Conservation (phyloP, 2,797 vertebrate species). For the Mionectes olivaceus region DNA sequence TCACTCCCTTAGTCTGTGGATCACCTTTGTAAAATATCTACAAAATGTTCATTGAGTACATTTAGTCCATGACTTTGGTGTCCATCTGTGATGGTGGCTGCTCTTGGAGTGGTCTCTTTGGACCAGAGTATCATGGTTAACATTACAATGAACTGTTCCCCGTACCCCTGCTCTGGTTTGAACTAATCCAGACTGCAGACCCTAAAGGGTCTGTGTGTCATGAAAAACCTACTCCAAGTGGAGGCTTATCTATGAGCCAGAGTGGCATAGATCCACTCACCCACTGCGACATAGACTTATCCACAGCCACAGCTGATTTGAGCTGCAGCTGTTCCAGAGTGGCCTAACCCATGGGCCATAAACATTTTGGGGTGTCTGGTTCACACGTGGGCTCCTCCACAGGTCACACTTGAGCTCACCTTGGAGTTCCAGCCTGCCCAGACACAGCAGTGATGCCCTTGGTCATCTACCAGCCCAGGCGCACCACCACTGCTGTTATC, state of each 20-base stretch:
- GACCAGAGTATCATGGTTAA: not conserved
- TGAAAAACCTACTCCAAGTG: not conserved
- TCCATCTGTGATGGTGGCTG: not conserved
- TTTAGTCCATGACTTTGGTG: too few species aligned
- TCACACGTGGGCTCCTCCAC: not conserved
- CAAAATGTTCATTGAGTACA: not conserved
- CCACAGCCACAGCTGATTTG: too few species aligned
- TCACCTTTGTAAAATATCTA: not conserved
- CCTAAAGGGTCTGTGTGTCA: not conserved
- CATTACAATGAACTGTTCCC: not conserved
- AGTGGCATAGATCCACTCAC: too few species aligned
- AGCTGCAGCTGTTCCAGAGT: not conserved
- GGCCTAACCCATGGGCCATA: too few species aligned
- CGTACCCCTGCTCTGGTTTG: not conserved
- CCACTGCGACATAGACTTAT: too few species aligned
- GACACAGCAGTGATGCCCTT: not conserved
- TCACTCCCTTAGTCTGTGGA: not conserved
- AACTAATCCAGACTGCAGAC: not conserved
- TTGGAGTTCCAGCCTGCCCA: not conserved
- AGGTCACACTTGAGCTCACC: accelerated
- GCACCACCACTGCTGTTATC: too few species aligned
- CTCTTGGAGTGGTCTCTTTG: not conserved
- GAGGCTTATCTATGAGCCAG: not conserved
- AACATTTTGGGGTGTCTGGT: too few species aligned
- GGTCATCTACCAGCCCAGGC: not conserved